Conservation (phyloP, 2,888 invertebrate genomes). For the Brachypalpus laphriformis region DNA sequence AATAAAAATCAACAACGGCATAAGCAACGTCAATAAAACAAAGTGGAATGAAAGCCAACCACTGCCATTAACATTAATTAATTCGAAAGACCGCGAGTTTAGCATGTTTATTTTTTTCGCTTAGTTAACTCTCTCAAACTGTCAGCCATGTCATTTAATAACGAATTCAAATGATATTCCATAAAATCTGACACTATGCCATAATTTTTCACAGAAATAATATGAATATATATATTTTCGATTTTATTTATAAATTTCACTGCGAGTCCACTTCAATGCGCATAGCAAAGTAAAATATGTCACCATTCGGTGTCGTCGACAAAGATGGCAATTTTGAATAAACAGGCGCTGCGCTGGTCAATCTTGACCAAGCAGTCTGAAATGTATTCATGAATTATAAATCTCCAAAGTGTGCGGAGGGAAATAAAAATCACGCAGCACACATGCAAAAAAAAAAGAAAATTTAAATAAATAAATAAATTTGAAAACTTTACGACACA, state of each 20-base stretch:
- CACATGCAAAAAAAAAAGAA: neutral
- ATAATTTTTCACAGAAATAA: constrained; percentile 27
- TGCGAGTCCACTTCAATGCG: constrained; percentile 38
- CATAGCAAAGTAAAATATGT: constrained; percentile 46
- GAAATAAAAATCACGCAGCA: constrained; percentile 13
- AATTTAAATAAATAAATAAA: constrained; percentile 63
- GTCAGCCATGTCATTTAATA: constrained; percentile 52
- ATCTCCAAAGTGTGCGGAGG: constrained; percentile 6
- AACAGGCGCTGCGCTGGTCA: neutral
- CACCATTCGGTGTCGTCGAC: constrained; percentile 51
- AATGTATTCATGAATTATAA: constrained; percentile 47
- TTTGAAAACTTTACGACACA: constrained; percentile 45
- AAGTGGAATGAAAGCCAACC: constrained; percentile 18
- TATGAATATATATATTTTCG: constrained; percentile 3
- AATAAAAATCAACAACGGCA: constrained; percentile 22
- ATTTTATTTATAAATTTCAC: constrained; percentile 48
- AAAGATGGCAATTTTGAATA: constrained; percentile 41
- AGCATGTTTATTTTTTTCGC: constrained; percentile 3
- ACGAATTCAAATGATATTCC: constrained; percentile 53
- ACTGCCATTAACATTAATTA: constrained; percentile 42
- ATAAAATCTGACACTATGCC: constrained; percentile 48
- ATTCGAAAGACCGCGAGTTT: constrained; percentile 15
- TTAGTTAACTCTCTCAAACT: constrained; percentile 29
- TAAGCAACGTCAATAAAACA: constrained; percentile 25
- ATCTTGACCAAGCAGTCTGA: constrained; percentile 39